A percentile compares a stretch with the other conserved stretches of the same genome.
These are phyloP conservation scores for Lepilemur septentrionalis DNA, from an alignment of 2,797 vertebrate genomes.

Conservation along the genomic window DNA sequence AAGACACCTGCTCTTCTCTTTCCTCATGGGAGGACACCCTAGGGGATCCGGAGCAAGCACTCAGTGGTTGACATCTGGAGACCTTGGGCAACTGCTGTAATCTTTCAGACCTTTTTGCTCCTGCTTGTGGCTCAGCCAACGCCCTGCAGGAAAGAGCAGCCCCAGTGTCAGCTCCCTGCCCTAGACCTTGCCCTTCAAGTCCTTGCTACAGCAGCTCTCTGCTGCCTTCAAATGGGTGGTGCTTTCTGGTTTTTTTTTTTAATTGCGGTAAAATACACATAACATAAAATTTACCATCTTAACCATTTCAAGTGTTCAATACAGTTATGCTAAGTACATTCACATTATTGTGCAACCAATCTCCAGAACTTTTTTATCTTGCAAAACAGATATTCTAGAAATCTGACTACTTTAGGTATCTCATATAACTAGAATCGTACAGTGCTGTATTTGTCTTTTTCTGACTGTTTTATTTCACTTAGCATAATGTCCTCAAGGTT, in stretches of 20 bases:
- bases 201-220: neutral
- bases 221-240: too few relatives aligned
- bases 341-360: neutral
- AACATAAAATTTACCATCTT: neutral
- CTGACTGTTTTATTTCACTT: neutral
- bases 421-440: neutral
- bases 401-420: neutral
- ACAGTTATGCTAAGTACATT: neutral
- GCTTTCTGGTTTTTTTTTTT: neutral
- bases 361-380: neutral
- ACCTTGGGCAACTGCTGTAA: neutral
- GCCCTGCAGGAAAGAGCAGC: neutral
- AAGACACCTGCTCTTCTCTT: neutral
- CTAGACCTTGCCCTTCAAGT: neutral
- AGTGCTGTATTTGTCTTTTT: neutral
- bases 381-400: neutral
- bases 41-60: neutral
- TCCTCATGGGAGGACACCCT: neutral
- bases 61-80: neutral
- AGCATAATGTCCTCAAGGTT: neutral
- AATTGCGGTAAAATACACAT: neutral
- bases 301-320: neutral
- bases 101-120: neutral
- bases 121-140: neutral
- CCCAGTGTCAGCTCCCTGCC: neutral